phyloP scores from a whole-genome alignment of 2,797 vertebrate genomes.

The Apodemus agrarius region DNA sequence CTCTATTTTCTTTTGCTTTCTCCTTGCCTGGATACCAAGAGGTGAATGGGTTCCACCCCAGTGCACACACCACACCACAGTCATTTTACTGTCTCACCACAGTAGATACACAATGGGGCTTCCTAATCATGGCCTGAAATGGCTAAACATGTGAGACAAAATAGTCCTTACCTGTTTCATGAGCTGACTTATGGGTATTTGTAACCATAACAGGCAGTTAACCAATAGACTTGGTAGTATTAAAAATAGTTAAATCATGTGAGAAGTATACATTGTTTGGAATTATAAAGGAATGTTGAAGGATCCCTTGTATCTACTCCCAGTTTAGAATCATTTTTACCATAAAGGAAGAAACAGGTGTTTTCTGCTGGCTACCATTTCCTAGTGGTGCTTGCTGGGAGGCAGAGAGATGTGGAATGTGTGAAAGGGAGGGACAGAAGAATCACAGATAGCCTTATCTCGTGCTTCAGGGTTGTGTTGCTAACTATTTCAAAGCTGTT shows the following conservation, averaged over 20 bases:
- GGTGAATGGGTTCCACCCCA: background rate
- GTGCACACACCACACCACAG: too few species aligned
- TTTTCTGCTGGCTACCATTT: background rate
- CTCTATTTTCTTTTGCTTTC: background rate
- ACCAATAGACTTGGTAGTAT: background rate
- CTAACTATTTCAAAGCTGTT: too few species aligned
- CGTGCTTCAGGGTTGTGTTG: background rate
- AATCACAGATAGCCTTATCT: background rate
- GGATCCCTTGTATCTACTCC: background rate
- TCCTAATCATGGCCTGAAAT: background rate
- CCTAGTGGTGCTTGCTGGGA: background rate
- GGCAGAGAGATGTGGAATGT: too few species aligned
- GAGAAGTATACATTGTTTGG: background rate
- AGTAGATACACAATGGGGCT: background rate
- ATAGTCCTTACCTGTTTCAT: background rate
- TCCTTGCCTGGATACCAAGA: background rate
- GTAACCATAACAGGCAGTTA: background rate
- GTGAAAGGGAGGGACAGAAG: background rate
- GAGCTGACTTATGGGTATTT: background rate
- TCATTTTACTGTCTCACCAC: background rate
- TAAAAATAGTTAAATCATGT: background rate
- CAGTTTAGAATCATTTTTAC: background rate
- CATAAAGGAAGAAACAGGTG: background rate
- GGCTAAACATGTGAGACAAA: background rate
- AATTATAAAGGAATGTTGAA: background rate